Percentiles rank a stretch among this genome's conserved stretches.
These are phyloP conservation scores for Chrysotoxum bicinctum DNA, from an alignment of 2,888 invertebrate genomes.

Conservation along the genomic window DNA sequence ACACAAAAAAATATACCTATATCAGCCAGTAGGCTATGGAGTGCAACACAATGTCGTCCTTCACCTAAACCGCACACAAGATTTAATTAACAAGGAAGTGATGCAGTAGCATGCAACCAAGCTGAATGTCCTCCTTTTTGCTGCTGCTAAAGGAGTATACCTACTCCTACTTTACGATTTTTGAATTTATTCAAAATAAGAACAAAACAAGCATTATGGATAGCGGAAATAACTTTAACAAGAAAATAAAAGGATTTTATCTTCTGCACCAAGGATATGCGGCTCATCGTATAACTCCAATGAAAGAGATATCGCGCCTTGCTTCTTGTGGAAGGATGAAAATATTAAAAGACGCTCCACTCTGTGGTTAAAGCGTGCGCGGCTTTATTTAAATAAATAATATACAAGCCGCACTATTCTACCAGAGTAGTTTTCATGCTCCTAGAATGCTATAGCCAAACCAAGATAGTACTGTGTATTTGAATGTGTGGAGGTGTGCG, in stretches of 20 bases:
- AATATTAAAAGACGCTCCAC: not conserved
- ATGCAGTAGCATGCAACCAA: slow-evolving; percentile 31
- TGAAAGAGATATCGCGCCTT: not conserved
- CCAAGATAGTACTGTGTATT: not conserved
- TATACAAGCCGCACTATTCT: slow-evolving; percentile 1
- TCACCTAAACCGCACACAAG: slow-evolving; percentile 17
- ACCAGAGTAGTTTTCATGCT: slow-evolving; percentile 26
- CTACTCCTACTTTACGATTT: not conserved
- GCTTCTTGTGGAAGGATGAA: not conserved
- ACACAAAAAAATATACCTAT: not conserved
- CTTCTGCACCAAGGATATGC: slow-evolving; percentile 9
- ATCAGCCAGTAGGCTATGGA: not conserved
- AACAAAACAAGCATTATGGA: not conserved
- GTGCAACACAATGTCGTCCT: slow-evolving; percentile 25
- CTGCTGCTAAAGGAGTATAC: not conserved
- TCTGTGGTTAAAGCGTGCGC: slow-evolving; percentile 21
- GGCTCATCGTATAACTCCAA: slow-evolving; percentile 15
- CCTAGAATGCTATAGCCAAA: not conserved
- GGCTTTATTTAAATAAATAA: slow-evolving; percentile 59
- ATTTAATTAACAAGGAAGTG: slow-evolving; percentile 64
- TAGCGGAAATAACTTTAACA: slow-evolving; percentile 22
- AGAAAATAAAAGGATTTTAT: slow-evolving; percentile 48
- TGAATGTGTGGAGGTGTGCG: not conserved
- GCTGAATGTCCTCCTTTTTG: not conserved
- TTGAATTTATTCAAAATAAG: slow-evolving; percentile 16